Evolutionary conservation across 2,888 invertebrate genomes (phyloP).

Genomic region (Cheilosia vernalis): DNA sequence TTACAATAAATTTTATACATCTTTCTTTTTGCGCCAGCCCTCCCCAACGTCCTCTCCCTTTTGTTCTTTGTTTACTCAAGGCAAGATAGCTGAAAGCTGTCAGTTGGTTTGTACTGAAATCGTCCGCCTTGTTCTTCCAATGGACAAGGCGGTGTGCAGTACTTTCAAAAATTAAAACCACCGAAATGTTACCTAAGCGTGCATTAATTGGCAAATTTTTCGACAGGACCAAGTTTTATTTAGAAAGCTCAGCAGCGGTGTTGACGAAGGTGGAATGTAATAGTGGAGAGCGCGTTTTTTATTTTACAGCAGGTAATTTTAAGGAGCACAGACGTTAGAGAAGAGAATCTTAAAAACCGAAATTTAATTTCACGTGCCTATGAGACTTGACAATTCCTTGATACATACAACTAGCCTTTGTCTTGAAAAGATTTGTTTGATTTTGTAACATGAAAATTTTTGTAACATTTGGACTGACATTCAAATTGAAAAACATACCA

Average conservation of each 20-base stretch:
- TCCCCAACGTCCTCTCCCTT: conserved; percentile 4
- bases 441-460: too few relatives aligned
- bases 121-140: not conserved
- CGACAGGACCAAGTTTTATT: not conserved
- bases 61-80: conserved; percentile 21
- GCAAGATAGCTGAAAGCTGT: conserved; percentile 18
- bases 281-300: conserved; percentile 20
- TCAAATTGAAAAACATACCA: too few relatives aligned
- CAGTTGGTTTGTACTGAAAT: conserved; percentile 20
- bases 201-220: conserved; percentile 39
- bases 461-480: too few relatives aligned
- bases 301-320: conserved; percentile 15
- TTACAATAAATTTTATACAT: conserved; percentile 44
- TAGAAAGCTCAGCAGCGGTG: too few relatives aligned
- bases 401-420: too few relatives aligned
- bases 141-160: not conserved
- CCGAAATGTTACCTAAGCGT: conserved; percentile 21
- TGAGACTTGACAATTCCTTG: too few relatives aligned
- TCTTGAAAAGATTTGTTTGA: too few relatives aligned
- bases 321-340: not conserved
- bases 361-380: too few relatives aligned
- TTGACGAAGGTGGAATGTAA: not conserved
- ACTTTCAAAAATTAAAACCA: conserved; percentile 14
- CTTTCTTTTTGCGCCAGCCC: conserved; percentile 6
- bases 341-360: too few relatives aligned